phyloP scores from a whole-genome alignment of 2,888 invertebrate species.

The Callimorpha dominula region DNA sequence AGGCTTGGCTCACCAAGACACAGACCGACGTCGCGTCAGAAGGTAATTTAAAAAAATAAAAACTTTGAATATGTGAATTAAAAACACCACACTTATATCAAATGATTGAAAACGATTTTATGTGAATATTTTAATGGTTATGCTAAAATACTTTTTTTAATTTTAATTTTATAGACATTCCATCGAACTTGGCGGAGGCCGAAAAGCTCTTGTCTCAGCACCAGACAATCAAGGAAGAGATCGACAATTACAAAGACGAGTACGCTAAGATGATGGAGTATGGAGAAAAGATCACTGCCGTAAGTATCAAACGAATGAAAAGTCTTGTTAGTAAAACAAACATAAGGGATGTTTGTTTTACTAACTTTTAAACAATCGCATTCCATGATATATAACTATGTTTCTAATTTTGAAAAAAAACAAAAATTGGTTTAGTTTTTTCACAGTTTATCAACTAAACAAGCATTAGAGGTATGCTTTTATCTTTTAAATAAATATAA shows the following conservation, averaged over 20 bases:
- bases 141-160: too few species aligned
- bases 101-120: neutral
- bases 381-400: too few species aligned
- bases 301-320: too few species aligned
- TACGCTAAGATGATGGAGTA: constrained; percentile 99
- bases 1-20: constrained; percentile 99
- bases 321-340: too few species aligned
- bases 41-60: constrained; percentile 59
- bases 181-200: constrained; percentile 97
- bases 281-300: constrained; percentile 96
- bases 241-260: constrained; percentile 99
- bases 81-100: neutral
- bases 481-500: too few species aligned
- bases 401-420: too few species aligned
- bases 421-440: too few species aligned
- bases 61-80: neutral
- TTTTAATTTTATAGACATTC: constrained; percentile 89
- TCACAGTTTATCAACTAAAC: too few species aligned
- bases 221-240: constrained; percentile 99
- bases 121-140: too few species aligned
- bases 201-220: constrained; percentile 99
- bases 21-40: constrained; percentile 99
- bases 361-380: too few species aligned
- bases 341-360: too few species aligned
- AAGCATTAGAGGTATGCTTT: too few species aligned